Evolutionary conservation across 2,888 invertebrate species (phyloP).

Genomic region (Papilio protenor): DNA sequence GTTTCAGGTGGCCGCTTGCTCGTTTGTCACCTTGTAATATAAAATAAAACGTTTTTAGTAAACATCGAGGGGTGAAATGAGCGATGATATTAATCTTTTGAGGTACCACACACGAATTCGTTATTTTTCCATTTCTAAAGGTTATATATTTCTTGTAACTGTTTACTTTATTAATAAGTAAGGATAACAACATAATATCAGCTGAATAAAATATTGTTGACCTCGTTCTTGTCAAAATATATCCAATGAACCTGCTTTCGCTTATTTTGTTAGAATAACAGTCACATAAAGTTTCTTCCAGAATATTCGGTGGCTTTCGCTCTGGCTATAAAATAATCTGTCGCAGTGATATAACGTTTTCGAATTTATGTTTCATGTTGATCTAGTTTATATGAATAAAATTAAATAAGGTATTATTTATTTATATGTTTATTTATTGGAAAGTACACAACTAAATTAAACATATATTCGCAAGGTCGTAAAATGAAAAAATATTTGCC

Average conservation of each 20-base stretch:
- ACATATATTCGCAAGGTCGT: conserved; percentile 30
- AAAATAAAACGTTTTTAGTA: no score
- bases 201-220: background rate
- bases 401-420: background rate
- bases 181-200: background rate
- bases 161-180: background rate
- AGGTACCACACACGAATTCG: no score
- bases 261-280: background rate
- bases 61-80: no score
- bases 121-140: background rate
- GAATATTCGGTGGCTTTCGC: background rate
- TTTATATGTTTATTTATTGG: background rate
- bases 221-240: background rate
- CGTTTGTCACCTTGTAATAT: no score
- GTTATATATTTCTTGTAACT: no score
- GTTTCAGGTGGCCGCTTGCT: no score
- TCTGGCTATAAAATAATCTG: background rate
- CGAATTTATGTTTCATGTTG: conserved; percentile 1
- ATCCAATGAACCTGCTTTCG: background rate
- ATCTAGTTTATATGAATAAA: background rate
- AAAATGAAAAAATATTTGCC: conserved; percentile 33
- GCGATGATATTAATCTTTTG: no score
- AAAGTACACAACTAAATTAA: conserved; percentile 19
- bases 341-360: background rate
- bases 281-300: background rate